Evolutionary conservation across 1,140 invertebrate genomes (phyloP).

Genomic region (Psix sp.): DNA sequence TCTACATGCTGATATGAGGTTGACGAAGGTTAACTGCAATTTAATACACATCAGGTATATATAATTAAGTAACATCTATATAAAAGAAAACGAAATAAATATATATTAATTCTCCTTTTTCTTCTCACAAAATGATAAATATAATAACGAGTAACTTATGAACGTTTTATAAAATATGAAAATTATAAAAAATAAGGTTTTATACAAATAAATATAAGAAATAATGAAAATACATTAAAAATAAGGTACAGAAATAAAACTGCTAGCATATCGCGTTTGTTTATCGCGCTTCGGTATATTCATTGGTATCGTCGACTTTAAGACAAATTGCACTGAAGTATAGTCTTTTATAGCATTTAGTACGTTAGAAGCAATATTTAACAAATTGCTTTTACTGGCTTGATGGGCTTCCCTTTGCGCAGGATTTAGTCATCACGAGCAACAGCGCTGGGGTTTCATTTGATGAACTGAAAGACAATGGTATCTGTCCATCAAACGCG

Average conservation of each 20-base stretch:
- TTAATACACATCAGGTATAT: no score
- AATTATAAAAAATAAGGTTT: conserved; percentile 1
- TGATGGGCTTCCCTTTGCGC: conserved; percentile 57
- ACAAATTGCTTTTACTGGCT: conserved; percentile 63
- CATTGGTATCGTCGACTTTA: conserved; percentile 37
- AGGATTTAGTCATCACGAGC: conserved; percentile 50
- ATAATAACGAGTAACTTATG: no score
- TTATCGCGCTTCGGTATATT: conserved; percentile 43
- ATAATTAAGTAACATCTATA: no score
- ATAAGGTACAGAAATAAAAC: background rate
- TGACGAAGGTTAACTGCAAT: no score
- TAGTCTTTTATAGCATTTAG: conserved; percentile 49
- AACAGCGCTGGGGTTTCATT: conserved; percentile 50
- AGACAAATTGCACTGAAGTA: conserved; percentile 24
- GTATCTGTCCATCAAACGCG: conserved; percentile 46
- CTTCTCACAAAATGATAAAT: no score
- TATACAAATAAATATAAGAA: conserved; percentile 3
- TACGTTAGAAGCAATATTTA: conserved; percentile 64
- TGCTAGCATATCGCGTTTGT: conserved; percentile 35
- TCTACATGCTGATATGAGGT: no score
- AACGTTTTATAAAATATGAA: no score
- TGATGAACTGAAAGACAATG: conserved; percentile 58
- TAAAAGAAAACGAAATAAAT: no score
- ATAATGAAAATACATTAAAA: conserved; percentile 3
- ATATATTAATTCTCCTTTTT: no score